A percentile compares a stretch with the other conserved stretches of the same genome.
Conservation (phyloP, 2,797 vertebrate genomes). For the Peromyscus eremicus region DNA sequence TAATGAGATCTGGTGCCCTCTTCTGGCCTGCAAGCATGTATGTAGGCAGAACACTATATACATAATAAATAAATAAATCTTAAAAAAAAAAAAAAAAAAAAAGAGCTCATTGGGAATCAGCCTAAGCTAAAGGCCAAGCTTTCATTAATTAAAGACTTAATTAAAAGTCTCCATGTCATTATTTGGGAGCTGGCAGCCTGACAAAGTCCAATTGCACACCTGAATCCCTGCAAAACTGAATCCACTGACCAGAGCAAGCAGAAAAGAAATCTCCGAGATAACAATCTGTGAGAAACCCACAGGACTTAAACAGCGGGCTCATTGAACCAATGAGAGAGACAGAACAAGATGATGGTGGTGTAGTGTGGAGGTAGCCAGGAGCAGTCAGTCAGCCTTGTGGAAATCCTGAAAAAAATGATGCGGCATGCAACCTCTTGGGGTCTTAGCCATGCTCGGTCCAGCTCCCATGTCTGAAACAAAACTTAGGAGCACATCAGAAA, state of each 20-base stretch:
- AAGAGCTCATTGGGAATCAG: neutral
- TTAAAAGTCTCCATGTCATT: neutral
- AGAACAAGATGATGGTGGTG: neutral
- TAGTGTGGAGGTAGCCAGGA: neutral
- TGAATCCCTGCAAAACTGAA: neutral
- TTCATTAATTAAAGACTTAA: too few species aligned
- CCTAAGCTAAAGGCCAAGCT: neutral
- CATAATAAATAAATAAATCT: too few species aligned
- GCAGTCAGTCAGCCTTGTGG: neutral
- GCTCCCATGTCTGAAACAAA: neutral
- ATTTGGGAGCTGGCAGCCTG: neutral
- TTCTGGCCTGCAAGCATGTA: too few species aligned
- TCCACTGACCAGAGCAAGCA: neutral
- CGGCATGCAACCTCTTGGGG: neutral
- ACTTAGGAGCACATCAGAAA: neutral
- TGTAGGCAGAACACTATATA: too few species aligned
- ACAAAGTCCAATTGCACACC: neutral
- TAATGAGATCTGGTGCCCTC: too few species aligned
- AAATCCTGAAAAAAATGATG: neutral
- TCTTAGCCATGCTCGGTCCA: neutral
- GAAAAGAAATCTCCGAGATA: neutral
- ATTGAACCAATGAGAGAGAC: neutral
- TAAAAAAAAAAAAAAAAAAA: too few species aligned
- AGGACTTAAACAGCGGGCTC: neutral
- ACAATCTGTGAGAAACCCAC: too few species aligned